Evolutionary conservation across 2,888 invertebrate genomes (phyloP), one percentile per base, ranked within the genome.

Genomic region (Eupithecia subfuscata): DNA sequence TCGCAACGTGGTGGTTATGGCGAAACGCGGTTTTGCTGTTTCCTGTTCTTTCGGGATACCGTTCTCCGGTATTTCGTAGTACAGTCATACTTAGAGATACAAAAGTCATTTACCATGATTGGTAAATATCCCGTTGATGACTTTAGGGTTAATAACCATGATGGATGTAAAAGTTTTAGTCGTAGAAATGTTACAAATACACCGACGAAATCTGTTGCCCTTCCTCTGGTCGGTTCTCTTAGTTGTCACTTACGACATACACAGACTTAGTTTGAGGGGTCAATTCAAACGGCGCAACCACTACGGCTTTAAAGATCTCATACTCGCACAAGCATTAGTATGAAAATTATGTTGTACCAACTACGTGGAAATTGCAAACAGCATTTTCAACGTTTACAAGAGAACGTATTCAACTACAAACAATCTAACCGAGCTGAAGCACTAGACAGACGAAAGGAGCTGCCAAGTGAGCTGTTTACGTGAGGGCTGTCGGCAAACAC

Each of bases 401-500:
- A 73, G 48, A 65, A 25, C 56, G 37, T 25, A 52, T n/a, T 22
- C 65, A 60, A 73, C 75, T 69, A 73, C 77, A 78, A 80, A 81
- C 76, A 80, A 70, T 77, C 76, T 43, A 75, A 76, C 77, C 67
- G 77, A 79, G 77, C 70, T 76, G 30, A 52, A 68, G 74, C 69
- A 79, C 78, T 79, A 79, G 79, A 82, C 78, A 78, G 75, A 77
- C 79, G 85, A 89, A 89, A 92, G 91, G 91, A 89, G 84, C 87
- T 87, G 85, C 86, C 74, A 87, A 87, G 81, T 83, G 86, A 86
- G 87, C 87, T 92, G 92, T 94, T 94, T 93, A 92, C 92, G 92
- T 92, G 92, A 88, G 93, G 93, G 91, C 88, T 88, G 89, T 91
- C 89, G 83, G 90, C 91, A 92, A 91, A 93, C 92, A 93, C 90